These are phyloP conservation scores for Indicator maculatus DNA, from an alignment of 2,113 vertebrate species.

Conservation along the genomic window DNA sequence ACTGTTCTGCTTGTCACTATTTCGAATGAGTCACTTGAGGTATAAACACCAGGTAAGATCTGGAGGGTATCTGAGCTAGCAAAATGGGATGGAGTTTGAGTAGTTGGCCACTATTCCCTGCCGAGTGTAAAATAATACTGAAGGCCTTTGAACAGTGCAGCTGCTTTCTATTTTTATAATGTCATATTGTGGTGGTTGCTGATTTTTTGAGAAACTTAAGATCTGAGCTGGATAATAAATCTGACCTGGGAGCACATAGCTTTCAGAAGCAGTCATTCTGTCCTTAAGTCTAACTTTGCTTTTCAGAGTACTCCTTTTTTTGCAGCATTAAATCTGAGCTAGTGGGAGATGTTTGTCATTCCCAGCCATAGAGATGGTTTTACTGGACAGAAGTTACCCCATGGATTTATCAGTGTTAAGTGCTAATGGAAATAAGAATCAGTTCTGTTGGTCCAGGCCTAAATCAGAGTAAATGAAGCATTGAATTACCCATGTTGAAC, in stretches of 20 bases:
- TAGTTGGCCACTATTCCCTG: not conserved
- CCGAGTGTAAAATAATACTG: not conserved
- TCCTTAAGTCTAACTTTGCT: not conserved
- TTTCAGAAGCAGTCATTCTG: not conserved
- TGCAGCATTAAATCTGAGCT: not conserved
- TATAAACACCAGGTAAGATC: slow-evolving; percentile 27
- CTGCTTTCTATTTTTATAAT: not conserved
- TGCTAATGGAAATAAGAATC: not conserved
- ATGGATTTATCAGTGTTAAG: not conserved
- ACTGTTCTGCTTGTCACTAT: not conserved
- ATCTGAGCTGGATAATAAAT: not conserved
- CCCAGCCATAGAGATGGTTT: not conserved
- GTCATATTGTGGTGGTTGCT: not conserved
- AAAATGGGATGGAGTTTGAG: not conserved
- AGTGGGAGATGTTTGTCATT: not conserved
- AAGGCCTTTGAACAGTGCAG: not conserved
- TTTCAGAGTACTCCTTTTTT: not conserved
- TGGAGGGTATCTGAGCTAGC: not conserved
- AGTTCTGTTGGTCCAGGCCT: not conserved
- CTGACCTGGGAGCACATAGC: not conserved
- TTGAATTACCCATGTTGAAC: not conserved
- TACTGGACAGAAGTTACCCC: not conserved
- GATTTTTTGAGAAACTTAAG: not conserved
- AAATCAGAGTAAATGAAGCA: not conserved
- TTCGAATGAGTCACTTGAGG: not conserved